Percentiles rank a stretch among this genome's conserved stretches.
These are phyloP conservation scores for Clunio marinus DNA, from an alignment of 2,888 invertebrate genomes.

Conservation along the genomic window DNA sequence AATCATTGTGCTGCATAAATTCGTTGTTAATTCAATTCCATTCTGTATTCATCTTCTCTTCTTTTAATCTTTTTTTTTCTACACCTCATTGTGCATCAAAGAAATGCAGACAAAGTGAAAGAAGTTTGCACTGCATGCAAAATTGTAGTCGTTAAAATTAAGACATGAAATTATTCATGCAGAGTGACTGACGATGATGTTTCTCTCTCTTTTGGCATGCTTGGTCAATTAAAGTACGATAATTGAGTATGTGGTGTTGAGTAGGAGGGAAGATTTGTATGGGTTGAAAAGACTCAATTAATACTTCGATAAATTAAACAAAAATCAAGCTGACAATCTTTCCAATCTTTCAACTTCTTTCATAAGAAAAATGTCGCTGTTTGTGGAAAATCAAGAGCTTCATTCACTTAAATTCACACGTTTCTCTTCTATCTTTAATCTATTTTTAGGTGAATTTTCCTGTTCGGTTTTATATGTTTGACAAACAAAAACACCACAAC, in stretches of 20 bases:
- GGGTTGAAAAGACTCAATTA: too few relatives aligned
- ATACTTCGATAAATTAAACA: too few relatives aligned
- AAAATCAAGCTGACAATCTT: too few relatives aligned
- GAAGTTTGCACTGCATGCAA: background rate
- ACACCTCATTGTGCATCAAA: background rate
- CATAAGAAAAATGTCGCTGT: too few relatives aligned
- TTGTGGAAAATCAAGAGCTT: too few relatives aligned
- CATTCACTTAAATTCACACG: background rate
- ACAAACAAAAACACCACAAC: background rate
- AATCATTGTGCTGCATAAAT: background rate
- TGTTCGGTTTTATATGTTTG: constrained; percentile 3
- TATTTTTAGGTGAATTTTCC: constrained; percentile 21
- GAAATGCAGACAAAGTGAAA: too few relatives aligned
- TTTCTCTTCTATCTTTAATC: background rate
- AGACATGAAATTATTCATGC: background rate
- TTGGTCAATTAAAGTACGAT: constrained; percentile 3
- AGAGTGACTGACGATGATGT: constrained; percentile 9
- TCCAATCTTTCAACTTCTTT: too few relatives aligned
- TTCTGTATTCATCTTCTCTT: background rate
- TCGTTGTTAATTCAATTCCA: background rate
- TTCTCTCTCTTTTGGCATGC: constrained; percentile 14
- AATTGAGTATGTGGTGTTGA: too few relatives aligned
- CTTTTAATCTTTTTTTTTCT: too few relatives aligned
- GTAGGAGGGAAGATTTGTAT: too few relatives aligned
- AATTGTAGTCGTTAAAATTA: background rate